phyloP scores from a whole-genome alignment of 2,113 vertebrate genomes.

The Atherinomorus stipes region DNA sequence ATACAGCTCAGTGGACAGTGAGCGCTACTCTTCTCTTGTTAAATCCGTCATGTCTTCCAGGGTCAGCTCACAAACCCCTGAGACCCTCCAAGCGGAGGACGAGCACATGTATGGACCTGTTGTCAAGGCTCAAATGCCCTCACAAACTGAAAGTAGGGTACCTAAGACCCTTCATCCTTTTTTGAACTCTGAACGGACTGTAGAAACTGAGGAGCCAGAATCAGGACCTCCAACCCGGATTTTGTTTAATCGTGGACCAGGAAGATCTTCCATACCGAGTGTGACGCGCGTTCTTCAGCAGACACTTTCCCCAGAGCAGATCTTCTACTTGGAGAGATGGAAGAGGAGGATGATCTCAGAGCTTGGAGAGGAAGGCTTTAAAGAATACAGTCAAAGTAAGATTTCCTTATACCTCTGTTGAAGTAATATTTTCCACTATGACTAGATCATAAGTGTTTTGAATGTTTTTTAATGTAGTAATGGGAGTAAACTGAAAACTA shows the following conservation, averaged over 20 bases:
- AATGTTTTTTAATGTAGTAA: background rate
- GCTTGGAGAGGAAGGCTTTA: constrained; percentile 93
- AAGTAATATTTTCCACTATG: background rate
- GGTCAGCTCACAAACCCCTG: constrained; percentile 83
- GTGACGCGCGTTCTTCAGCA: constrained; percentile 92
- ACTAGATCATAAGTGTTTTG: background rate
- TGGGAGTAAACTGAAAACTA: constrained; percentile 2
- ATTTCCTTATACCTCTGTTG: background rate
- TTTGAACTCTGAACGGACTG: constrained; percentile 72
- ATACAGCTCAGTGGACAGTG: constrained; percentile 87
- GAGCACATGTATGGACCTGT: constrained; percentile 85
- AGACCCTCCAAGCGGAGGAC: constrained; percentile 86
- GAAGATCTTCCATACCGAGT: constrained; percentile 79
- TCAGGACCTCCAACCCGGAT: constrained; percentile 79
- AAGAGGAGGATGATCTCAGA: constrained; percentile 89
- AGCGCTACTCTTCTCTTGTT: constrained; percentile 89
- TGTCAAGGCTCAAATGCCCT: constrained; percentile 69
- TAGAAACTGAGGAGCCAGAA: constrained; percentile 36
- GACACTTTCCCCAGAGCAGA: constrained; percentile 88
- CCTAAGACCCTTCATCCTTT: constrained; percentile 83
- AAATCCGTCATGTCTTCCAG: constrained; percentile 84
- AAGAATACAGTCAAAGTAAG: constrained; percentile 88
- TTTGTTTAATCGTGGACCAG: constrained; percentile 59
- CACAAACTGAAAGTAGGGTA: constrained; percentile 48
- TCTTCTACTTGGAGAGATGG: constrained; percentile 92